phyloP scores from a whole-genome alignment of 2,797 vertebrate species.

The Scarus forsteni region DNA sequence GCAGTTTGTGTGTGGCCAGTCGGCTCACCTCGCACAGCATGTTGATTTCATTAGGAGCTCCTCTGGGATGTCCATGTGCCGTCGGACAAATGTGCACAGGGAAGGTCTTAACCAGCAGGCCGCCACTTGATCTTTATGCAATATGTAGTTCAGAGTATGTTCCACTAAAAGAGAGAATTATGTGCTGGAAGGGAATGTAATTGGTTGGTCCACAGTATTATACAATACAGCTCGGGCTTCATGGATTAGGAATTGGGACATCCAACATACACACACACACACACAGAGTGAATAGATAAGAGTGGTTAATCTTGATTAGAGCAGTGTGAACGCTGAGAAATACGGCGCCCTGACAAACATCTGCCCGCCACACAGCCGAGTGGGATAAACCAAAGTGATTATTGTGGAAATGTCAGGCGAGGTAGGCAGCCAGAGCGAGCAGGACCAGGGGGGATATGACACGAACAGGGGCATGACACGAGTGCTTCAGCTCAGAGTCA shows the following conservation, averaged over 20 bases:
- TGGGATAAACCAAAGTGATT: conserved; percentile 86
- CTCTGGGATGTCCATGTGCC: conserved; percentile 36
- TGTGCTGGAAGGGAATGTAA: conserved; percentile 60
- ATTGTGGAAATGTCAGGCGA: conserved; percentile 81
- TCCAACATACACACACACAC: conserved; percentile 48
- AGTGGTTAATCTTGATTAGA: conserved; percentile 82
- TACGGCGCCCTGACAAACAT: conserved; percentile 82
- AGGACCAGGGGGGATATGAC: conserved; percentile 64
- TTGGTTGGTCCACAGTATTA: conserved; percentile 73
- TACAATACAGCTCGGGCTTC: conserved; percentile 68
- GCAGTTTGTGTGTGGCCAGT: conserved; percentile 58
- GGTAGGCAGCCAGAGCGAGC: conserved; percentile 68
- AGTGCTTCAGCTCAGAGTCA: conserved; percentile 69
- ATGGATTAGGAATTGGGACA: conserved; percentile 77
- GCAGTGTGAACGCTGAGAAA: conserved; percentile 78
- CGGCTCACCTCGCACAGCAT: conserved; percentile 60
- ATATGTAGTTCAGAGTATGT: conserved; percentile 37
- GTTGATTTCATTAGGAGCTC: conserved; percentile 76
- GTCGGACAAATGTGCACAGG: not conserved
- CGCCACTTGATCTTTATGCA: conserved; percentile 47
- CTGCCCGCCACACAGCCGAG: conserved; percentile 76
- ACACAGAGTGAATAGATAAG: conserved; percentile 64
- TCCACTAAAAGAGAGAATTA: conserved; percentile 60
- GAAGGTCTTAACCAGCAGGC: conserved; percentile 29
- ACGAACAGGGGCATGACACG: conserved; percentile 66